A percentile compares a stretch with the other conserved stretches of the same genome.
Evolutionary conservation across 2,888 invertebrate species (phyloP).

Genomic region (Nemotelus nigrinus): DNA sequence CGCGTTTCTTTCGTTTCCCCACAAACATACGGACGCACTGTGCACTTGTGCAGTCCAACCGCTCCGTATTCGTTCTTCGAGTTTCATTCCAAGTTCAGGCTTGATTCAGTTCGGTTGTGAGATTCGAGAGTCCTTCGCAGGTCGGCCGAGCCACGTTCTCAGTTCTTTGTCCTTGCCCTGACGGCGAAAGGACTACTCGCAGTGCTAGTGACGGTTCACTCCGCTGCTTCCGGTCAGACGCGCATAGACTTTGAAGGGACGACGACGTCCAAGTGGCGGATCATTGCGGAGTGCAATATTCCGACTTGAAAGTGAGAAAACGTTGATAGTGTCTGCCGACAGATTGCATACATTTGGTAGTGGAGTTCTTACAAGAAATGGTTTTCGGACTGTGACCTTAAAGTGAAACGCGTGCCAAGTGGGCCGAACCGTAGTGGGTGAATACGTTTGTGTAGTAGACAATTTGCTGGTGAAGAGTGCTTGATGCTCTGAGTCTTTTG

Average conservation of each 20-base stretch:
- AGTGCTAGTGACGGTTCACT: not conserved
- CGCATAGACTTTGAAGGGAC: not conserved
- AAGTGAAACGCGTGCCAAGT: not conserved
- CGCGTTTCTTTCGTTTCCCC: conserved; percentile 14
- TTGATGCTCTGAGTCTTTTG: too few species aligned
- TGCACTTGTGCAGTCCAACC: not conserved
- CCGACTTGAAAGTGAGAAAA: not conserved
- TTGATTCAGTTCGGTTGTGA: conserved; percentile 38
- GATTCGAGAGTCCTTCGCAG: not conserved
- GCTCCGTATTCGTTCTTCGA: not conserved
- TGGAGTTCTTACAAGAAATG: not conserved
- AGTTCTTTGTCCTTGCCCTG: conserved; percentile 22
- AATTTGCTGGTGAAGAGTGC: too few species aligned
- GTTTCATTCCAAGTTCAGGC: conserved; percentile 36
- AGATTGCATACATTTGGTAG: not conserved
- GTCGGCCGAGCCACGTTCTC: conserved; percentile 35
- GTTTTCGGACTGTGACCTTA: conserved; percentile 12
- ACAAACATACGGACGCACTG: not conserved
- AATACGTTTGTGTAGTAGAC: too few species aligned
- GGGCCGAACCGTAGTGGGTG: not conserved
- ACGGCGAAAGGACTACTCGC: not conserved
- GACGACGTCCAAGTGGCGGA: not conserved
- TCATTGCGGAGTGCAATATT: not conserved
- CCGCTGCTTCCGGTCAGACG: not conserved
- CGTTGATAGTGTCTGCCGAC: not conserved